A percentile compares a stretch with the other conserved stretches of the same genome.
Conservation (phyloP, 2,113 vertebrate genomes). For the Zapus hudsonius region DNA sequence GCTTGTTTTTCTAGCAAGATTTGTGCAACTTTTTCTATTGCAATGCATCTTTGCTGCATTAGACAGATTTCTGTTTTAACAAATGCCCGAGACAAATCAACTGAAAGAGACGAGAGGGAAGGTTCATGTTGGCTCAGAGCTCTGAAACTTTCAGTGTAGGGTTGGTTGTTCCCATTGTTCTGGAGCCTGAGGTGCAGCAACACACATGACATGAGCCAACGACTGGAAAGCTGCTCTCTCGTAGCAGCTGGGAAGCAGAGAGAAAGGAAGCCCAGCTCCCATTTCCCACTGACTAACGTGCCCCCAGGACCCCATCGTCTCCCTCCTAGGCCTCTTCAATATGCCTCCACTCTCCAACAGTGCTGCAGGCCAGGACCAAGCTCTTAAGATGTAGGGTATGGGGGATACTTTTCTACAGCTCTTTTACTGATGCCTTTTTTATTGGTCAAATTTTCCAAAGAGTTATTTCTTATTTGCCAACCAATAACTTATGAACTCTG, state of each 20-base stretch:
- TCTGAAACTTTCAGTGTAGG: neutral
- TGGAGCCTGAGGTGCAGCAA: neutral
- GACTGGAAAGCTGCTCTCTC: neutral
- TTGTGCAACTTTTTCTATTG: constrained; percentile 3
- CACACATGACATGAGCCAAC: neutral
- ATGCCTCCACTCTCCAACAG: neutral
- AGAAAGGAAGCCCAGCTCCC: neutral
- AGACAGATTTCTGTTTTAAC: neutral
- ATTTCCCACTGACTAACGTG: too few species aligned
- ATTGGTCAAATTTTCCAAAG: neutral
- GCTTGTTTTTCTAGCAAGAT: neutral
- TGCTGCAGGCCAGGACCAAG: neutral
- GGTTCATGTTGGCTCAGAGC: neutral
- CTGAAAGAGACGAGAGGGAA: neutral
- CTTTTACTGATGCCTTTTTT: constrained; percentile 23
- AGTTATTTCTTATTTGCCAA: constrained; percentile 1
- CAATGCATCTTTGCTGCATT: neutral
- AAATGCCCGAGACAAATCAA: neutral
- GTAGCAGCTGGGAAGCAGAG: too few species aligned
- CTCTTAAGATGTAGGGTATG: neutral
- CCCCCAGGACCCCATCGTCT: neutral
- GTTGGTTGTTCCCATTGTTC: neutral
- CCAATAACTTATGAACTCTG: neutral
- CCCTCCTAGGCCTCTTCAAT: neutral
- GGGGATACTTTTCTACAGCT: neutral